phyloP scores from a whole-genome alignment of 2,797 vertebrate species.

The Huso huso region DNA sequence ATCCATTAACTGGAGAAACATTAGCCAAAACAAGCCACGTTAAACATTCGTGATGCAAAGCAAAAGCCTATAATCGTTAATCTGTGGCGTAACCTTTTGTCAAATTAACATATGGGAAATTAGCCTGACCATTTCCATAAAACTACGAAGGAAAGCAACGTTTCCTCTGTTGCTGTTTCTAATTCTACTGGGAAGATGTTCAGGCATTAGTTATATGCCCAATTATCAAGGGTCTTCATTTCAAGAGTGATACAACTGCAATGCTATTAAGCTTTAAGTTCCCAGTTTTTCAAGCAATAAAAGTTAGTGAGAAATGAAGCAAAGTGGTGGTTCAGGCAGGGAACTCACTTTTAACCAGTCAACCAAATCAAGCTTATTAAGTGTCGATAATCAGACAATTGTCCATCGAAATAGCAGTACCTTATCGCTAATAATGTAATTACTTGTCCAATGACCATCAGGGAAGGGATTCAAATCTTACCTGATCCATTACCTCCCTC shows the following conservation, averaged over 20 bases:
- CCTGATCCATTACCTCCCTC: too few relatives aligned
- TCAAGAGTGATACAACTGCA: neutral
- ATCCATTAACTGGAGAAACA: slow-evolving; percentile 3
- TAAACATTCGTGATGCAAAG: neutral
- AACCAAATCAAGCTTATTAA: too few relatives aligned
- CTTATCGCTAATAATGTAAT: too few relatives aligned
- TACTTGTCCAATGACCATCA: too few relatives aligned
- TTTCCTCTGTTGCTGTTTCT: too few relatives aligned
- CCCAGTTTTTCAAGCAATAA: too few relatives aligned
- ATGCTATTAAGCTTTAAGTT: neutral
- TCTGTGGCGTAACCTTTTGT: neutral
- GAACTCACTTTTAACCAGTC: too few relatives aligned
- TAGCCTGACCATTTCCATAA: neutral
- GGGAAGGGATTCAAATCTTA: too few relatives aligned
- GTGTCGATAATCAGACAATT: too few relatives aligned
- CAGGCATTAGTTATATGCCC: neutral
- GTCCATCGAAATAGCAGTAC: too few relatives aligned
- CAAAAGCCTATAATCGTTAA: neutral
- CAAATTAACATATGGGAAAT: neutral
- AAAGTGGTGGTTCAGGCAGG: too few relatives aligned
- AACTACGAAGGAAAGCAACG: neutral
- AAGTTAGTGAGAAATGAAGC: too few relatives aligned
- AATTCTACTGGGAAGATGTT: neutral
- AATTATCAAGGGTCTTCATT: neutral
- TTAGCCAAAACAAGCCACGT: neutral